Evolutionary conservation across 2,888 invertebrate species (phyloP), one percentile per base, ranked within the genome.

Genomic region (Calameuta pallipes): DNA sequence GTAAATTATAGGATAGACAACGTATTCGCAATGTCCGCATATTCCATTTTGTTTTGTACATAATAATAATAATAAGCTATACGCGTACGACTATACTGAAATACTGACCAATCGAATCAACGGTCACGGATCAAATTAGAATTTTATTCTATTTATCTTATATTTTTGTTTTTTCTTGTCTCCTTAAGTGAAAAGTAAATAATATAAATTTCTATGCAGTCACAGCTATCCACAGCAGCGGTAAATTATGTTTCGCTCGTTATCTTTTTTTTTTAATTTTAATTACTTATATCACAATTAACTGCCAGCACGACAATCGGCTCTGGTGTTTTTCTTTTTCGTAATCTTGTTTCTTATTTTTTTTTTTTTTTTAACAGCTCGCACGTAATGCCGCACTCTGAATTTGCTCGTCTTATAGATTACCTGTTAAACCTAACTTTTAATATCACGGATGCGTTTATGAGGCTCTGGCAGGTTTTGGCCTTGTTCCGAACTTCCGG

Each of bases 251-350:
- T 88, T 86, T 87, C 85, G 85, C 85, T 87, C 84, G 78, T 84
- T 76, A 78, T 75, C 73, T 73, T 75, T 41, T 69, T 56, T 75
- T 73, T 36, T 76, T 73, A 74, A 41, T 78, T 79, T 78, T 86
- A 89, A 87, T 88, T 88, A 88, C 78, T 86, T 87, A 87, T 90
- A 90, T 90, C 90, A 90, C 90, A 90, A 89, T 89, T 83, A 89
- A 89, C 88, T 89, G 88, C 88, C 87, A n/a, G 74, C 74, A 15
- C 34, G 31, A 71, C 30, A 71, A 35, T 36, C 36, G 15, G 74
- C 13, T 74, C 71, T 71, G 71, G 77, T 75, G 31, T 70, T 23
- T 73, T 23, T 68, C 78, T 73, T 75, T 9, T 74, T 74, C 31
- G 70, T 76, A 76, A 23, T 78, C n/a, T 78, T 76, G 33, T 77